Conservation (phyloP, 2,888 invertebrate genomes). For the Baronia brevicornis region DNA sequence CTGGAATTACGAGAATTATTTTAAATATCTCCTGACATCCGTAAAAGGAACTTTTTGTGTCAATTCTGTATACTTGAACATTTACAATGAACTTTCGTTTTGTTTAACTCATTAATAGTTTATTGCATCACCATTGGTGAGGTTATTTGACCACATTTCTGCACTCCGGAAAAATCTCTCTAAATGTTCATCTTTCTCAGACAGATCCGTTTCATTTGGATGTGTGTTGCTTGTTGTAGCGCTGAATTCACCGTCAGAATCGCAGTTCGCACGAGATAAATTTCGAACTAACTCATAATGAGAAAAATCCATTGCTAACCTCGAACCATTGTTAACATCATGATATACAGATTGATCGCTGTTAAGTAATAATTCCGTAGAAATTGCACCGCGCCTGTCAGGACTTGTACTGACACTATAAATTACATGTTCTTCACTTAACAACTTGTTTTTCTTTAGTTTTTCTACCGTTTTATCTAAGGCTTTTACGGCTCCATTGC, state of each 20-base stretch:
- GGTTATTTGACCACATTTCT: slow-evolving; percentile 49
- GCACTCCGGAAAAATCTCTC: slow-evolving; percentile 59
- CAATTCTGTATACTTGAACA: no score
- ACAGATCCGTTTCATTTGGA: slow-evolving; percentile 32
- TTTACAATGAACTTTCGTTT: no score
- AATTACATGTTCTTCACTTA: slow-evolving; percentile 32
- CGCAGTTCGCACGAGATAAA: slow-evolving; percentile 50
- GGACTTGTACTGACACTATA: slow-evolving; percentile 21
- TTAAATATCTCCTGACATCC: no score
- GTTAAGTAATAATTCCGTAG: slow-evolving; percentile 39
- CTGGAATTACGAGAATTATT: no score
- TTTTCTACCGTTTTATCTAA: slow-evolving; percentile 46
- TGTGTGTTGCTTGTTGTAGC: slow-evolving; percentile 38
- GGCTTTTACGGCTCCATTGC: slow-evolving; percentile 48
- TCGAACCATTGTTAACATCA: slow-evolving; percentile 39
- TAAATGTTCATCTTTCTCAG: slow-evolving; percentile 49
- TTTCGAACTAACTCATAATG: slow-evolving; percentile 61
- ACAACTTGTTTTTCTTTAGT: slow-evolving; percentile 50
- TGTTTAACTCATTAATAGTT: no score
- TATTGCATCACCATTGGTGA: slow-evolving; percentile 19
- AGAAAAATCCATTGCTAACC: slow-evolving; percentile 62
- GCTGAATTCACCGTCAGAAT: slow-evolving; percentile 54
- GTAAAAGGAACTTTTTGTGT: no score
- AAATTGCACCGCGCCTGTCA: slow-evolving; percentile 19
- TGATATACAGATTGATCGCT: no score